Evolutionary conservation across 37 sponge, comb jelly and placozoan species (phyloP), one percentile per base, ranked within the genome.

Genomic region (Crambe crambe): DNA sequence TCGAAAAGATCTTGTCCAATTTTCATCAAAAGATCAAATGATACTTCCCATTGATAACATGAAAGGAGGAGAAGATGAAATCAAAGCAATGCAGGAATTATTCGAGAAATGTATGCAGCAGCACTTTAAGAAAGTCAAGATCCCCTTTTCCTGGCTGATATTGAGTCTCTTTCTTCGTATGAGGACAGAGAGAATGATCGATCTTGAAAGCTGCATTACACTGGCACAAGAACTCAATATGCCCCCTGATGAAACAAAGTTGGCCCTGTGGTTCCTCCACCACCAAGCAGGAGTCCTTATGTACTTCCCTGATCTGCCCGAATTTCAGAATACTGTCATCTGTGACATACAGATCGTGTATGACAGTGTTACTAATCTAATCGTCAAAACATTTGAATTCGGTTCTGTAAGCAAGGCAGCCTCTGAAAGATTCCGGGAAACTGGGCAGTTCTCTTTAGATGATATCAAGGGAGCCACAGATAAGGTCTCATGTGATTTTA

Each of bases 91-190:
- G n/a, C n/a, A n/a, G n/a, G n/a, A n/a, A n/a, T n/a, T n/a, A n/a
- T n/a, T n/a, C n/a, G n/a, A n/a, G n/a, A n/a, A n/a, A n/a, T n/a
- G n/a, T n/a, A n/a, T n/a, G n/a, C n/a, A n/a, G n/a, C n/a, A n/a
- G n/a, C 37, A 56, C 22, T 74, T 74, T 29, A 18, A 26, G 21
- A 56, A 74, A 58, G 21, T 35, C 15, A 8, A 18, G 17, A 56
- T 74, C 1, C 58, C 74, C 20, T 8, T 36, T 29, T 6, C 58
- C 37, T 74, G 74, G 74, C 35, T 74, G 5, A 27, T 56, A 22
- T 74, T 74, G 3, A 56, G 37, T 42, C 3, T 74, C 2, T 54
- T 51, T 74, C 74, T 74, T 42, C 74, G 74, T 31, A 74, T 29
- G 44, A n/a, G 2, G 20, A 44, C 43, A 12, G 27, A 41, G 2